phyloP scores from a whole-genome alignment of 2,797 vertebrate species.

The Erethizon dorsatum region DNA sequence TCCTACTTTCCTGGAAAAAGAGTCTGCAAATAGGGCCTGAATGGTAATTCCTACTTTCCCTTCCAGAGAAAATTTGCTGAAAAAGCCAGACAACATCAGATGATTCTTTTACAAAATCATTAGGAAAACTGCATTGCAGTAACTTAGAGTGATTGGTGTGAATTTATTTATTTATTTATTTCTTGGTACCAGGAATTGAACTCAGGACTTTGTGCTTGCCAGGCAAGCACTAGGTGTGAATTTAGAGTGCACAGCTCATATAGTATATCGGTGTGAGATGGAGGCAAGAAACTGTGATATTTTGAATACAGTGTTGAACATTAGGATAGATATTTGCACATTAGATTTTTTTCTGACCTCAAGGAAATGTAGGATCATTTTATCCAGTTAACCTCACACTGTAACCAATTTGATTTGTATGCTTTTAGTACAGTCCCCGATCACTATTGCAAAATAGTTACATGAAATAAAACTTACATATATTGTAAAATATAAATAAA shows the following conservation, averaged over 20 bases:
- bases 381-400: neutral
- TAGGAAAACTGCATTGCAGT: neutral
- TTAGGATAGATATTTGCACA: neutral
- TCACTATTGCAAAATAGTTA: neutral
- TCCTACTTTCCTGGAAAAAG: neutral
- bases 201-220: too few species aligned
- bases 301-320: neutral
- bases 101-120: slow-evolving; percentile 22
- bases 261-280: neutral
- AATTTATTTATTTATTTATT: neutral
- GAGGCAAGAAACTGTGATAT: neutral
- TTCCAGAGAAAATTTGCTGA: neutral
- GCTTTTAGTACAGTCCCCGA: slow-evolving; percentile 12
- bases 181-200: too few species aligned
- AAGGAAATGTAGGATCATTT: slow-evolving; percentile 26
- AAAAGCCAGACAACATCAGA: neutral
- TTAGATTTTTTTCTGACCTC: neutral
- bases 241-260: neutral
- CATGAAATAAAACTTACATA: neutral
- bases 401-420: slow-evolving; percentile 27
- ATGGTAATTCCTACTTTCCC: neutral
- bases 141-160: neutral
- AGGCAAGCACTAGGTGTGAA: neutral
- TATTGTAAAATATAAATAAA: neutral
- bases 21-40: neutral